Base-by-base conservation (phyloP, 2,888 invertebrate species). In the Spodoptera exigua region DNA sequence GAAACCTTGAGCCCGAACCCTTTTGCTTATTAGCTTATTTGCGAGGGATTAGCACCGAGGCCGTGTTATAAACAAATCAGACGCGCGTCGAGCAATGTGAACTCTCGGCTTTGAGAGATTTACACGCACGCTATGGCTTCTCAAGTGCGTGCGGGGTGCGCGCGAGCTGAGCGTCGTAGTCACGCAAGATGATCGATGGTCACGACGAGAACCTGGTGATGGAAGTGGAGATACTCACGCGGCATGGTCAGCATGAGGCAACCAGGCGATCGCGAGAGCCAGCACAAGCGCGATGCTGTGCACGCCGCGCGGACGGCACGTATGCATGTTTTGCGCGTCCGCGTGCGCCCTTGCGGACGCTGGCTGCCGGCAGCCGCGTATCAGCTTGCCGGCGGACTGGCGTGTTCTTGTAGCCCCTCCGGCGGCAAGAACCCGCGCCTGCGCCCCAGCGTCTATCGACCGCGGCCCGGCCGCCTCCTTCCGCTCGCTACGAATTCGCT, bases 301-400 rank as follows among this genome's bases (percentile, higher is more conserved):
- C 82, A 89, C 87, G 83, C 85, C 87, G 84, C 87, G 91, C 79
- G 85, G 86, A 85, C 93, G 91, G 83, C 81, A 80, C 88, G 88
- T 82, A 80, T 84, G 83, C 89, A 90, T 91, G 86, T 82, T 88
- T 82, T 74, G 80, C 80, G 83, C 83, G 82, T 77, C 82, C 83
- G 84, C 86, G 76, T 71, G 84, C 84, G 84, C 71, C 84, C 82
- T 76, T 62, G 73, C 84, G 86, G 86, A 83, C 86, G 88, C 85
- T 80, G 78, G 84, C 87, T 88, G 87, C 87, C 89, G 90, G 89
- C 92, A 86, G 87, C 86, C 89, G 89, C 90, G 90, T 85, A 73
- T 78, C 81, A 82, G 85, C 82, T 90, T 81, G 86, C 85, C 90
- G 91, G 90, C 87, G 84, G 85, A 92, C 91, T 89, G 87, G 76